Conservation (phyloP, 2,113 vertebrate species). For the Rutilus rutilus region DNA sequence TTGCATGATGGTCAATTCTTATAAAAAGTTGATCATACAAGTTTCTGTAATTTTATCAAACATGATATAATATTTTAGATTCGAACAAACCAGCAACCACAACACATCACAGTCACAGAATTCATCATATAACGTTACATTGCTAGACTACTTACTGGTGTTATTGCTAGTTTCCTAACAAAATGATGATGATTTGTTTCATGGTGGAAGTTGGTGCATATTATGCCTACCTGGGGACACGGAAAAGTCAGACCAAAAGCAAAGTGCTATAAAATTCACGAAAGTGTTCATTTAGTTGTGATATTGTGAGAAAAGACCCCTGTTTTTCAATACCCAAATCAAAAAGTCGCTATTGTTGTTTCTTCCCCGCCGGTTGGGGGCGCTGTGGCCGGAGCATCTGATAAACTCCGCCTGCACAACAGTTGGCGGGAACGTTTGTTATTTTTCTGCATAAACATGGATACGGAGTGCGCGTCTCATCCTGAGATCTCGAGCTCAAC, state of each 20-base stretch:
- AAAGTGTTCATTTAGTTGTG: not conserved
- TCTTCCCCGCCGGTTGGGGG: conserved; percentile 56
- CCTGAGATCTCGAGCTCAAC: not conserved
- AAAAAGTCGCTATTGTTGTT: conserved; percentile 59
- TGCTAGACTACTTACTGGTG: not conserved
- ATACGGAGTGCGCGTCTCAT: not conserved
- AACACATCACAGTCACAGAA: not conserved
- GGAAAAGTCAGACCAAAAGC: not conserved
- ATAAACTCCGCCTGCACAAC: not conserved
- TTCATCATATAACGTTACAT: not conserved
- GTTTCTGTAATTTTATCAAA: not conserved
- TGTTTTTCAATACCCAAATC: not conserved
- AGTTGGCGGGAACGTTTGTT: not conserved
- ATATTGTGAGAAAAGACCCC: not conserved
- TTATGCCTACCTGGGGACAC: not conserved
- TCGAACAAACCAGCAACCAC: not conserved
- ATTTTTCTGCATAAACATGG: not conserved
- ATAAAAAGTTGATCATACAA: not conserved
- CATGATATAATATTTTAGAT: not conserved
- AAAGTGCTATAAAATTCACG: not conserved
- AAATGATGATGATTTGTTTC: not conserved
- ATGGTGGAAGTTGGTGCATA: not conserved
- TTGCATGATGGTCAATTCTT: not conserved
- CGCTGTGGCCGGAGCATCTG: not conserved
- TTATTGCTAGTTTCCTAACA: not conserved